Conservation (phyloP, 2,113 vertebrate species). For the Plecotus auritus region DNA sequence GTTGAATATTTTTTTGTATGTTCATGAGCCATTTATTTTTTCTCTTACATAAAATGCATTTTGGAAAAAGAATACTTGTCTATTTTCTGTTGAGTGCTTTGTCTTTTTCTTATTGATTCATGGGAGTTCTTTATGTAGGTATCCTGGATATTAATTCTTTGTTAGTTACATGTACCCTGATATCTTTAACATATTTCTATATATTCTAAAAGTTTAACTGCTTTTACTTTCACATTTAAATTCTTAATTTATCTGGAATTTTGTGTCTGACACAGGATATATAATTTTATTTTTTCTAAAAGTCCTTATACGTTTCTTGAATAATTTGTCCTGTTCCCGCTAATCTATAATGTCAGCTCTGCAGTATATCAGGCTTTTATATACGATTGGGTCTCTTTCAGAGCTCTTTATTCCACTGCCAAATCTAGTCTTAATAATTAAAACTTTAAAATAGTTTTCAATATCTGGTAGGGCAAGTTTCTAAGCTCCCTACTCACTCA, state of each 20-base stretch:
- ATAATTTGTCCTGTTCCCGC: not conserved
- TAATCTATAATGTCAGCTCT: not conserved
- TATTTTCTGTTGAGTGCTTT: not conserved
- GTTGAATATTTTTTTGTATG: not conserved
- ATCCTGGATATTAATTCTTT: slow-evolving; percentile 9
- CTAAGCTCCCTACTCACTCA: not conserved
- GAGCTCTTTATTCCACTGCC: not conserved
- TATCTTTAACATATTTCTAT: not conserved
- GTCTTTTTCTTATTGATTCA: slow-evolving; percentile 19
- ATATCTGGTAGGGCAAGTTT: not conserved
- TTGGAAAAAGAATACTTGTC: not conserved
- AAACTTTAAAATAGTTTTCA: not conserved
- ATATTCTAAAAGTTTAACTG: slow-evolving; percentile 2
- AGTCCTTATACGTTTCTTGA: not conserved
- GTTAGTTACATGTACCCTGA: not conserved
- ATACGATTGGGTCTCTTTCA: not conserved
- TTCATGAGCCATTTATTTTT: not conserved
- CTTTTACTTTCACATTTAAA: slow-evolving; percentile 33
- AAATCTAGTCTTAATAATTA: not conserved
- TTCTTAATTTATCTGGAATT: not conserved
- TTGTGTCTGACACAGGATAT: not conserved
- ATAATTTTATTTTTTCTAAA: not conserved
- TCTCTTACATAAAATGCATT: not conserved
- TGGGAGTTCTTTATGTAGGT: not conserved
- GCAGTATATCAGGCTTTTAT: not conserved